phyloP scores from a whole-genome alignment of 2,888 invertebrate genomes.

The Heliothis peltigera region DNA sequence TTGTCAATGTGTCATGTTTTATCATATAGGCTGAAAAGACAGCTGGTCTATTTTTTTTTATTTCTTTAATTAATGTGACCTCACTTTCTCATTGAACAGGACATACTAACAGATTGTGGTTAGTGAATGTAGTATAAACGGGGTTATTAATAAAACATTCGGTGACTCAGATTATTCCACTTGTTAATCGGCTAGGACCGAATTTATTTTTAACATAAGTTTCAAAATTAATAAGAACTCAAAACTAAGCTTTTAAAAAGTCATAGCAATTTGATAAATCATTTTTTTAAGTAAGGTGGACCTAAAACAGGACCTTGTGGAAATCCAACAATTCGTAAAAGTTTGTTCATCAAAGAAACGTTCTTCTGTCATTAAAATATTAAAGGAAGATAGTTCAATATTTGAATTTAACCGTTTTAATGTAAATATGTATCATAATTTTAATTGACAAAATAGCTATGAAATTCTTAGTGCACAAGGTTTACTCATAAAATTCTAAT shows the following conservation, averaged over 20 bases:
- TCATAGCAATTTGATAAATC: too few species aligned
- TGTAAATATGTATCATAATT: too few species aligned
- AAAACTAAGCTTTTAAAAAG: not conserved
- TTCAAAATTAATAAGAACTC: not conserved
- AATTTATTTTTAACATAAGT: too few species aligned
- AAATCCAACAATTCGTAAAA: not conserved
- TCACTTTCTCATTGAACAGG: constrained; percentile 58
- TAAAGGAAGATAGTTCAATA: not conserved
- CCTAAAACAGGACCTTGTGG: not conserved
- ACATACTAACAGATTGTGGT: constrained; percentile 40
- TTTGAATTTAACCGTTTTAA: too few species aligned
- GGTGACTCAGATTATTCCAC: constrained; percentile 38
- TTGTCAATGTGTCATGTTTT: constrained; percentile 43
- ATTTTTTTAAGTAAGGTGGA: not conserved
- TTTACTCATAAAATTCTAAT: not conserved
- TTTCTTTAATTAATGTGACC: constrained; percentile 36
- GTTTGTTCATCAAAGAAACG: not conserved
- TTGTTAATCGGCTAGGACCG: constrained; percentile 16
- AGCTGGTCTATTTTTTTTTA: constrained; percentile 17
- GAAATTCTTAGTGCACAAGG: not conserved
- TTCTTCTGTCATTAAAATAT: not conserved
- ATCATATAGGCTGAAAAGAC: constrained; percentile 19
- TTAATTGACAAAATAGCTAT: not conserved
- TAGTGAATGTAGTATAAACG: constrained; percentile 43
- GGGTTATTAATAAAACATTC: constrained; percentile 44